Evolutionary conservation across 2,888 invertebrate species (phyloP).

Genomic region (Rhodophaea formosa): DNA sequence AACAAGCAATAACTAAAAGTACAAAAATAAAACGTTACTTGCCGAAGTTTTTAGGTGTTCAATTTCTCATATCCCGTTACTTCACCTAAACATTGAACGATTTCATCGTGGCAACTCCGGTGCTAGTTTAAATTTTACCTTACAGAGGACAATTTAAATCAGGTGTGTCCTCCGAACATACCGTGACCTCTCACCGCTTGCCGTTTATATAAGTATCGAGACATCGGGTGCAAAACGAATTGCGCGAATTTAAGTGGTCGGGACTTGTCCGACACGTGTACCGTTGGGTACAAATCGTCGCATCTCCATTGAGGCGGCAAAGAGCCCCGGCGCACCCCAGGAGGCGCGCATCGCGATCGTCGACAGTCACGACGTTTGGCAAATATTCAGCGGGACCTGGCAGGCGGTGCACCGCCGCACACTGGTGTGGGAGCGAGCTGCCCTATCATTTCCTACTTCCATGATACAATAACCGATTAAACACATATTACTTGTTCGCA

Average conservation of each 20-base stretch:
- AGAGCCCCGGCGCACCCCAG: slow-evolving; percentile 63
- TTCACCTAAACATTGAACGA: neutral
- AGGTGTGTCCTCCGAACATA: slow-evolving; percentile 15
- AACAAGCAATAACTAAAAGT: neutral
- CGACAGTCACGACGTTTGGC: slow-evolving; percentile 79
- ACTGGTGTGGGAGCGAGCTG: slow-evolving; percentile 71
- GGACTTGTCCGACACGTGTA: slow-evolving; percentile 64
- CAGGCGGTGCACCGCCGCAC: slow-evolving; percentile 43
- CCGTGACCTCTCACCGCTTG: slow-evolving; percentile 18
- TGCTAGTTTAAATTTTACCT: slow-evolving; percentile 8
- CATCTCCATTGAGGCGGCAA: slow-evolving; percentile 70
- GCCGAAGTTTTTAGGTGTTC: neutral
- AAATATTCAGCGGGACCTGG: slow-evolving; percentile 72
- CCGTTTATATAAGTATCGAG: slow-evolving; percentile 24
- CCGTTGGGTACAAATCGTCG: slow-evolving; percentile 72
- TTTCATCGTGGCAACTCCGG: slow-evolving; percentile 10
- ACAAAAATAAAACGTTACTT: neutral
- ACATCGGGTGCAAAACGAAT: slow-evolving; percentile 41
- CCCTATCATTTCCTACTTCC: slow-evolving; percentile 75
- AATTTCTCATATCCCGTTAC: neutral
- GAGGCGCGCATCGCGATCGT: slow-evolving; percentile 77
- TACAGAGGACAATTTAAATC: slow-evolving; percentile 16
- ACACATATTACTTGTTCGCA: slow-evolving; percentile 47
- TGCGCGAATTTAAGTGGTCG: slow-evolving; percentile 52
- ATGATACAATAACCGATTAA: slow-evolving; percentile 67